Evolutionary conservation across 2,797 vertebrate species (phyloP).

Genomic region (Anguilla marmorata): DNA sequence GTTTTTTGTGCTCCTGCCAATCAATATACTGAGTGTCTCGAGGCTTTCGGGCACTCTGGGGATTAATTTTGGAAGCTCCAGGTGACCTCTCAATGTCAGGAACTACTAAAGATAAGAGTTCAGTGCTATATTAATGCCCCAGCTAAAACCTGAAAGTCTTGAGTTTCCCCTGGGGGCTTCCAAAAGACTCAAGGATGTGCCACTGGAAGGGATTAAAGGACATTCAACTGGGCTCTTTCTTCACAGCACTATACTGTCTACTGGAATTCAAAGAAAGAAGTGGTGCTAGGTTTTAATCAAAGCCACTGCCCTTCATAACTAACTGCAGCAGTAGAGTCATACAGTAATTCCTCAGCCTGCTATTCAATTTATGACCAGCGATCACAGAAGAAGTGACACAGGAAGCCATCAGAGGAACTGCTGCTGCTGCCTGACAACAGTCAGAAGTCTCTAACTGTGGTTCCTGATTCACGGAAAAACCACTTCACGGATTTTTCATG

Average conservation of each 20-base stretch:
- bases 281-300: neutral
- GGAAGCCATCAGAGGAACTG: neutral
- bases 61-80: neutral
- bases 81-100: neutral
- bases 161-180: neutral
- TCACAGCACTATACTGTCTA: neutral
- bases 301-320: neutral
- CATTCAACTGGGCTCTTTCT: neutral
- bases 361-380: too few relatives aligned
- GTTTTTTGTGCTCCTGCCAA: neutral
- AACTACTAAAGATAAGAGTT: neutral
- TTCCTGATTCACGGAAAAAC: neutral
- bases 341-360: neutral
- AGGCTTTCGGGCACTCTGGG: neutral
- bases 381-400: neutral
- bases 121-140: neutral
- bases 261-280: neutral
- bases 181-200: neutral
- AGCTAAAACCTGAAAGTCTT: neutral
- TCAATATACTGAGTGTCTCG: neutral
- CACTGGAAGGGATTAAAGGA: neutral
- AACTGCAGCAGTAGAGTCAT: neutral
- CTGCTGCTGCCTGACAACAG: neutral
- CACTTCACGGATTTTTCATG: neutral
- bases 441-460: neutral